phyloP scores from a whole-genome alignment of 2,888 invertebrate species.

The Agriotes lineatus region DNA sequence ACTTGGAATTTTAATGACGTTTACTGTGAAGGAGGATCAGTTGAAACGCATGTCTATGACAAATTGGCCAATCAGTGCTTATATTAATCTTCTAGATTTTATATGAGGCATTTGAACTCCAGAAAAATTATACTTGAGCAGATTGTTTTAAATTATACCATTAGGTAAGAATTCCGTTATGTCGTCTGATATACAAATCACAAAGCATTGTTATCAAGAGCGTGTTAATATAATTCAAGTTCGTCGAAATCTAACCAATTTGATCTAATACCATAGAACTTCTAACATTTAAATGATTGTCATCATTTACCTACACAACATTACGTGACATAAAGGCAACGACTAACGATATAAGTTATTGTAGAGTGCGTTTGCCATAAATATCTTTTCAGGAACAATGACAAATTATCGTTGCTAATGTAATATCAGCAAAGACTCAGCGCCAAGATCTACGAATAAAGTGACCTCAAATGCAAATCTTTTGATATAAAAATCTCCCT shows the following conservation, averaged over 20 bases:
- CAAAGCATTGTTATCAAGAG: no score
- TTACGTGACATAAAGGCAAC: constrained; percentile 4
- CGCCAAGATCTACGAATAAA: constrained; percentile 33
- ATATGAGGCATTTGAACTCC: no score
- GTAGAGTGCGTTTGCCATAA: constrained; percentile 1
- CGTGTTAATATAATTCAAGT: constrained; percentile 1
- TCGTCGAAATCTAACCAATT: constrained; percentile 7
- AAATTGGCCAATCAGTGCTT: no score
- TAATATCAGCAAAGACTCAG: constrained; percentile 28
- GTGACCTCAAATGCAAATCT: constrained; percentile 40
- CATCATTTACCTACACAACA: constrained; percentile 11
- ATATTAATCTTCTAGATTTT: no score
- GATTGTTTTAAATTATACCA: no score
- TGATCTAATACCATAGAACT: constrained; percentile 12
- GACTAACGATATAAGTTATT: constrained; percentile 15
- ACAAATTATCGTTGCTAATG: constrained; percentile 32
- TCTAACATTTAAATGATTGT: constrained; percentile 3
- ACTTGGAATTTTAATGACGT: no score
- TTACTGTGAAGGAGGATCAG: no score
- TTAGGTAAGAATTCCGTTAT: no score
- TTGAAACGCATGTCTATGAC: no score
- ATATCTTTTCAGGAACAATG: constrained; percentile 32
- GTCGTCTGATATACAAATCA: no score
- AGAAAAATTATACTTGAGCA: no score
- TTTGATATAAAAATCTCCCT: not conserved